A percentile compares a stretch with the other conserved stretches of the same genome.
phyloP scores from a whole-genome alignment of 2,113 vertebrate species.

The Tyrannus savana region DNA sequence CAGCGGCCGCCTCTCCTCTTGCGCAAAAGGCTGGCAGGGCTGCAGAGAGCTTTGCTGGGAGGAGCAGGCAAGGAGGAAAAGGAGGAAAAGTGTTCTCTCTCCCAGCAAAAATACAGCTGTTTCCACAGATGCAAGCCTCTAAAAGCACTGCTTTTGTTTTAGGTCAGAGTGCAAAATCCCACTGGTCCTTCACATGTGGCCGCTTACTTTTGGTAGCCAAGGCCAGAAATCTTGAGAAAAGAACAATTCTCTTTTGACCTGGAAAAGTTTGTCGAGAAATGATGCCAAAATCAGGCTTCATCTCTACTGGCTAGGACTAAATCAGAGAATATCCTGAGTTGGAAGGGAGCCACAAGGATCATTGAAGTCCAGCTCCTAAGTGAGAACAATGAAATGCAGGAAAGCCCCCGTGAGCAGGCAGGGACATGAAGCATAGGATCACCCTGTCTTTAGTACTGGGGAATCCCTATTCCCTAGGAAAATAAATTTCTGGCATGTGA shows the following conservation, averaged over 20 bases:
- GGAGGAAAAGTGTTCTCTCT: not conserved
- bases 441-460: not conserved
- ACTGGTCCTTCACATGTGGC: not conserved
- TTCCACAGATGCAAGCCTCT: not conserved
- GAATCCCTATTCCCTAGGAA: not conserved
- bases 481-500: not conserved
- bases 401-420: not conserved
- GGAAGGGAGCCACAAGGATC: not conserved
- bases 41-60: not conserved
- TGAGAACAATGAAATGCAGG: not conserved
- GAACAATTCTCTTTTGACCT: not conserved
- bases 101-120: not conserved
- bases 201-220: not conserved
- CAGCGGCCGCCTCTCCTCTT: not conserved
- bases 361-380: not conserved
- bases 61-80: not conserved
- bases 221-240: not conserved
- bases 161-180: fast-evolving
- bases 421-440: not conserved
- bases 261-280: not conserved
- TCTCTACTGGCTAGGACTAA: not conserved
- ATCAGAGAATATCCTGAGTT: not conserved
- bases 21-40: not conserved
- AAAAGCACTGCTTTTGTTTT: not conserved
- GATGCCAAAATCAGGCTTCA: not conserved